Base-by-base conservation (phyloP, 1,140 invertebrate genomes). In the Temnothorax curvispinosus region DNA sequence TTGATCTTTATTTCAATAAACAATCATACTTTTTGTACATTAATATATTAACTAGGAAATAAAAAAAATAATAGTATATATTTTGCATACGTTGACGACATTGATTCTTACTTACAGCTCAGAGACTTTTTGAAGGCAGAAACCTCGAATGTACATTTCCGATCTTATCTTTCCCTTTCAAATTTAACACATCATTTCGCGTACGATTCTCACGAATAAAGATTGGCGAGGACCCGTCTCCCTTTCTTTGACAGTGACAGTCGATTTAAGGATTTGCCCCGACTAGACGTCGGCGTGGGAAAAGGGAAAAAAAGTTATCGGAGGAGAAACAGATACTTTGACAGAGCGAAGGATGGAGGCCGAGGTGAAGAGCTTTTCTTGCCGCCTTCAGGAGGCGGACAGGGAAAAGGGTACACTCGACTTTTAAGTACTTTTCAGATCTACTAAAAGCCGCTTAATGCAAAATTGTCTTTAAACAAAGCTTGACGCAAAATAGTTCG, bases 361-460 rank as follows among this genome's bases (percentile, higher is more conserved):
- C 38, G 56, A 64, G 62, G 41, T 89, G 67, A 85, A 86, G 84
- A 78, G 76, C 58, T 87, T 56, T 72, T 47, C 35, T 78, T 76
- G 56, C 65, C 58, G 54, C 69, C 7, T 56, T 60, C 54, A 67
- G 80, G 11, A 78, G 71, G 75, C 32, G 60, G 75, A 76, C 52
- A 85, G 77, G 85, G 54, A 82, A 87, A 90, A 87, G 88, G 85
- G 88, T 88, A 92, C 65, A 91, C 91, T 93, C 82, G 76, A 92
- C 89, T 80, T 27, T 92, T 62, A 69, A 92, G 93, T 76, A 91
- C 88, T 87, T 87, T 92, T 89, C 82, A 89, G 56, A 86, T 62
- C 85, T 91, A 91, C 90, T 90, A 92, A 92, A 91, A 93, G 92
- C 90, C 64, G 78, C 88, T 91, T 86, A 67, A 90, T 87, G 82